These are phyloP conservation scores for Petromus typicus DNA, from an alignment of 2,113 vertebrate genomes.

Conservation along the genomic window DNA sequence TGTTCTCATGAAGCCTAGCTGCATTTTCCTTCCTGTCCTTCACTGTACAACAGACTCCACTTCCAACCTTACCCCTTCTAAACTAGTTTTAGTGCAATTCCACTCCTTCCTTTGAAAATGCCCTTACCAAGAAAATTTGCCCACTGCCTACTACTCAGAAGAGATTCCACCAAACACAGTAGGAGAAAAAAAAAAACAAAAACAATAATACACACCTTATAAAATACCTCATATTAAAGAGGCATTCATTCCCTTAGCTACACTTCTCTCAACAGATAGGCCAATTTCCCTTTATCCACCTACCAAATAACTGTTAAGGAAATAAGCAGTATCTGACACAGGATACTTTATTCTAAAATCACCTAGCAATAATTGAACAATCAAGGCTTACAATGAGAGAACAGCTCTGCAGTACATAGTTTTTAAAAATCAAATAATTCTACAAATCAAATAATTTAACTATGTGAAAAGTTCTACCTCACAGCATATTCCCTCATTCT, in stretches of 20 bases:
- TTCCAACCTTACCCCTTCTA: not conserved
- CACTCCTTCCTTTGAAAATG: slow-evolving; percentile 27
- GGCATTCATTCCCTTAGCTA: slow-evolving; percentile 61
- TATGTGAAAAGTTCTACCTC: slow-evolving; percentile 65
- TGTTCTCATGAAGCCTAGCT: slow-evolving; percentile 8
- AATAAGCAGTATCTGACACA: slow-evolving; percentile 62
- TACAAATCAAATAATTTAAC: slow-evolving; percentile 29
- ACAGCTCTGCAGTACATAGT: slow-evolving; percentile 57
- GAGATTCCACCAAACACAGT: slow-evolving; percentile 34
- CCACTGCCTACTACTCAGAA: not conserved
- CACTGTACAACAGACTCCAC: not conserved
- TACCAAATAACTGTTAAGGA: slow-evolving; percentile 63
- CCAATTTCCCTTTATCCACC: slow-evolving; percentile 49
- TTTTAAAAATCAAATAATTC: slow-evolving; percentile 69
- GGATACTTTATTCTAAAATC: slow-evolving; percentile 62
- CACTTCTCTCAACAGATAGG: not conserved
- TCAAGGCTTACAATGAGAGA: slow-evolving; percentile 60
- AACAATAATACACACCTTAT: slow-evolving; percentile 31
- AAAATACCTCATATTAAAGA: slow-evolving; percentile 12
- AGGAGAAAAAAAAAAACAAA: not conserved
- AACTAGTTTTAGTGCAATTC: slow-evolving; percentile 33
- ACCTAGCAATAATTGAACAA: slow-evolving; percentile 71
- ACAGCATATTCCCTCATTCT: slow-evolving; percentile 64
- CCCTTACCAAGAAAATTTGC: not conserved
- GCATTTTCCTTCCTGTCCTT: slow-evolving; percentile 27